Conservation (phyloP, 2,797 vertebrate species). For the Pampus argenteus region DNA sequence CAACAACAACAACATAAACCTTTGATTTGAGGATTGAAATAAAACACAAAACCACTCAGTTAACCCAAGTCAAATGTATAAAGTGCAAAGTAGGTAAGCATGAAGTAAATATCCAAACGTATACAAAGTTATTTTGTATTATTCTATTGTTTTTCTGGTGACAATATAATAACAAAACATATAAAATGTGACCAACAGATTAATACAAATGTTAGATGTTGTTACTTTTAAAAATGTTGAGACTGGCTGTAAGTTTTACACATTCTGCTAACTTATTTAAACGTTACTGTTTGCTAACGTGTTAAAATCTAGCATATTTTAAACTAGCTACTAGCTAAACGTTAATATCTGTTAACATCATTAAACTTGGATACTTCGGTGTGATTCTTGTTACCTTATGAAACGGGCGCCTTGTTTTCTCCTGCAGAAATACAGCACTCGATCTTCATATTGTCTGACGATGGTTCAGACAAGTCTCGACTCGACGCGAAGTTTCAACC, state of each 20-base stretch:
- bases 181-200: too few species aligned
- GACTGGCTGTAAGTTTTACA: too few species aligned
- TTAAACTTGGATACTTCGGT: neutral
- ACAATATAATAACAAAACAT: too few species aligned
- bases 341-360: neutral
- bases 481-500: constrained; percentile 17
- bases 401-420: neutral
- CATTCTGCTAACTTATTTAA: too few species aligned
- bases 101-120: neutral
- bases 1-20: neutral
- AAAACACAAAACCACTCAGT: neutral
- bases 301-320: neutral
- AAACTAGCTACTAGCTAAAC: neutral
- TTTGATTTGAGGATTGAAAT: neutral
- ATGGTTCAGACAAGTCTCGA: neutral
- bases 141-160: too few species aligned
- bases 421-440: neutral
- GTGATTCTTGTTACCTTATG: constrained; percentile 39
- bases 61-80: neutral
- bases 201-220: too few species aligned
- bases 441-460: neutral
- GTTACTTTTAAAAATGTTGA: too few species aligned
- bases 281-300: too few species aligned
- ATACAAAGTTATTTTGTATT: neutral
- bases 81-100: neutral